Evolutionary conservation across 2,113 vertebrate genomes (phyloP).

Genomic region (Prunella himalayana): DNA sequence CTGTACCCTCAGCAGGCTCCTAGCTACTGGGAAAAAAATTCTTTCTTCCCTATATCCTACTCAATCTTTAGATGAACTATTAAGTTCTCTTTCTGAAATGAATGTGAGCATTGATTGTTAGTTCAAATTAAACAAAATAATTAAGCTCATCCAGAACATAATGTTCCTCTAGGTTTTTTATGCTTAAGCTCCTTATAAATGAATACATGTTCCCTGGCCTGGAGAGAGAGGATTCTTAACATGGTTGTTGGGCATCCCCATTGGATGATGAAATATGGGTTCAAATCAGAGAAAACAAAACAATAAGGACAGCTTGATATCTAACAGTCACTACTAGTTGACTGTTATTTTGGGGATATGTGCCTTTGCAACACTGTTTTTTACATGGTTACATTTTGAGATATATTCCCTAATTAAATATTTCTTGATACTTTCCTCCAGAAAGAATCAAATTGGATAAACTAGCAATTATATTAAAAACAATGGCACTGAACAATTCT

Average conservation of each 20-base stretch:
- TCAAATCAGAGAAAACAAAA: neutral
- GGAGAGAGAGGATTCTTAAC: neutral
- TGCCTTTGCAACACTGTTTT: neutral
- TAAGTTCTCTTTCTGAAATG: neutral
- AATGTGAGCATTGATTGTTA: neutral
- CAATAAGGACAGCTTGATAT: neutral
- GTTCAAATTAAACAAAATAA: neutral
- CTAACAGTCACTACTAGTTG: neutral
- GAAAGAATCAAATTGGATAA: neutral
- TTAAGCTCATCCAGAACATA: neutral
- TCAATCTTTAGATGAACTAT: neutral
- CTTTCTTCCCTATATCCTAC: neutral
- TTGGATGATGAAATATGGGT: neutral
- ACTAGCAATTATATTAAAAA: neutral
- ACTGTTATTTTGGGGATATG: neutral
- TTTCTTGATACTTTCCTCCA: neutral
- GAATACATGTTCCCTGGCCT: neutral
- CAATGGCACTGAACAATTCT: neutral
- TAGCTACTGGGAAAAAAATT: neutral
- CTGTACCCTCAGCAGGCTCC: neutral
- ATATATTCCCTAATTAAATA: neutral
- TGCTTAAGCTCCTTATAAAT: neutral
- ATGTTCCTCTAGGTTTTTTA: neutral
- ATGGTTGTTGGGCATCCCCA: neutral
- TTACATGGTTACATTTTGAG: neutral